Evolutionary conservation across 2,113 vertebrate species (phyloP), one percentile per base, ranked within the genome.

Genomic region (Spheniscus mendiculus): DNA sequence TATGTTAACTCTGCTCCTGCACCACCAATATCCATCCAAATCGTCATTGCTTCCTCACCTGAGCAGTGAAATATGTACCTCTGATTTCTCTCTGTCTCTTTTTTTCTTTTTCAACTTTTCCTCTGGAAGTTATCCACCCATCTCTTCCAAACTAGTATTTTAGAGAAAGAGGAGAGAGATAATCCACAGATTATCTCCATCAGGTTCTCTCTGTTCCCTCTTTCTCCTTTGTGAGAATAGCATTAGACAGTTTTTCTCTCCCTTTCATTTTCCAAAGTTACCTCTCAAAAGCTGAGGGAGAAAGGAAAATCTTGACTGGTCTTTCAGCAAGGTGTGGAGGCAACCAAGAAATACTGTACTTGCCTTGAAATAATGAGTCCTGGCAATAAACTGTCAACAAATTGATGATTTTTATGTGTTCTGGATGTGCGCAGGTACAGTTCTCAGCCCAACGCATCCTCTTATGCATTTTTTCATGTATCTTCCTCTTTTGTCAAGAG

Each of bases 141-240:
- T 58, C 15, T 77, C 23, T 76, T 45, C 40, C 25, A 71, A 84
- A 78, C 10, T 3, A 38, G 21, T 14, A 50, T 81, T 93, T 70
- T 7, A 29, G 50, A 65, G 56, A 76, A 66, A 49, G 22, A 58
- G 8, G 11, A 42, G 22, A 23, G 29, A 69, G 10, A 44, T 5
- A 84, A 44, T 42, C 42, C 42, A 42, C 7, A 85, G 16, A 18
- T 49, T 76, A 12, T 36, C 11, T 84, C 18, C 19, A 27, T 58
- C 25, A 53, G 10, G 3, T 71, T 79, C 19, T n/a, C 16, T 69
- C 11, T 50, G 11, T 17, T 61, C 12, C 4, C 6, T 88, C 45
- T 71, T 55, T 70, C 79, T 83, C 47, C 44, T 61, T 81, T 95
- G 71, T 93, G 67, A 94, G 63, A 96, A 95, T n/a, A 47, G 21